phyloP scores from a whole-genome alignment of 2,113 vertebrate genomes.

The Trachemys scripta region DNA sequence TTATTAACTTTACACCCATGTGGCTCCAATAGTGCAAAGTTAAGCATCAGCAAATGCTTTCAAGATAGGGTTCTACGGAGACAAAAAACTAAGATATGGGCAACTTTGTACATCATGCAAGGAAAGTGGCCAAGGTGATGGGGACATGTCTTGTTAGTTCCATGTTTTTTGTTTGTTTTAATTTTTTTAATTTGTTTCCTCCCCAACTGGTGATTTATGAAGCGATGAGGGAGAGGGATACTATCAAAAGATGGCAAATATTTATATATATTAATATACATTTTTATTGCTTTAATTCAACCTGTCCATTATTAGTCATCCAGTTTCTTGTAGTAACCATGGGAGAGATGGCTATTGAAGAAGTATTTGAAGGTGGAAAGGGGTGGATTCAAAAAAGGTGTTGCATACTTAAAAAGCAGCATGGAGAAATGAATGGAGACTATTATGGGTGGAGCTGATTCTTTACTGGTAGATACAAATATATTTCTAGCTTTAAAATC shows the following conservation, averaged over 20 bases:
- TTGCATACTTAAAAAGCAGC: not conserved
- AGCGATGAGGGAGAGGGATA: not conserved
- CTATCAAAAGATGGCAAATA: not conserved
- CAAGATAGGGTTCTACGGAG: not conserved
- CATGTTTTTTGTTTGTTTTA: not conserved
- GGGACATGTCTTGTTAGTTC: not conserved
- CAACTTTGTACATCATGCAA: not conserved
- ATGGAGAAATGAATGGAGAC: rapidly evolving
- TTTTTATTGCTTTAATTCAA: not conserved
- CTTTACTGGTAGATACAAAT: not conserved
- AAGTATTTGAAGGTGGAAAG: not conserved
- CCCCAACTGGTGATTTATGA: not conserved
- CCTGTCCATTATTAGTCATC: not conserved
- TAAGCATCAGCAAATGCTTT: not conserved
- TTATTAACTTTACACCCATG: not conserved
- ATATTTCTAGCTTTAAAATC: not conserved
- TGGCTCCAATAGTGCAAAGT: rapidly evolving
- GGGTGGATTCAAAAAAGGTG: not conserved
- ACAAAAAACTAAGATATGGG: not conserved
- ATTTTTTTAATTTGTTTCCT: slow-evolving; percentile 37
- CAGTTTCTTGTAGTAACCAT: not conserved
- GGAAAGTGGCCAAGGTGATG: not conserved
- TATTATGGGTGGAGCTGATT: not conserved
- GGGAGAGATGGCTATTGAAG: not conserved
- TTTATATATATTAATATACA: not conserved